Evolutionary conservation across 2,888 invertebrate species (phyloP), one percentile per base, ranked within the genome.

Genomic region (Spilarctia lutea): DNA sequence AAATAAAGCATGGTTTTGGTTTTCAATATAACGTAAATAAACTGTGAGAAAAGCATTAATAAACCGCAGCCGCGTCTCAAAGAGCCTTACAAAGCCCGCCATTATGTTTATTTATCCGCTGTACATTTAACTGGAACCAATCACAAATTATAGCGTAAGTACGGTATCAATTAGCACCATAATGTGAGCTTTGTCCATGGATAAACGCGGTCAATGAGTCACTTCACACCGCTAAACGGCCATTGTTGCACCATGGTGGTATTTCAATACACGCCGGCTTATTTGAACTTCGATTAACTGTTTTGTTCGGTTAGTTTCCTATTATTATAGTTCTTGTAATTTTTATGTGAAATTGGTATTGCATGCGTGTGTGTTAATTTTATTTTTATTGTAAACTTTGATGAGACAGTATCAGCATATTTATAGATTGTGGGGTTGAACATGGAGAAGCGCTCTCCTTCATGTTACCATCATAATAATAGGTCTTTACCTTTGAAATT

Each of bases 121-220:
- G 71, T 73, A 79, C 67, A 85, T 85, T 81, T 76, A 84, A 85
- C 77, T 85, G 86, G 83, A 84, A 83, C 84, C 83, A 84, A 85
- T 85, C 83, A 81, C 81, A 84, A 85, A 85, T 73, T 76, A 81
- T 78, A 75, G 80, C 75, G 76, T 80, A 82, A 81, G 83, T 76
- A 76, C 79, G 84, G 86, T 81, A 81, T 81, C 84, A 84, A 84
- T 84, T 84, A 84, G 80, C 81, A 77, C 76, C 78, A 85, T 81
- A 84, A 84, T 74, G 78, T 67, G 75, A 78, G 84, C 84, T 84
- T 81, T 85, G 84, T 84, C 76, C 83, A 77, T 82, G 83, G 79
- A 74, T 85, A 84, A 81, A 82, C 68, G 76, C 86, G 84, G 84
- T 79, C 86, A 84, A 77, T 85, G 84, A 82, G 79, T 84, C 85